These are phyloP conservation scores for Diprion similis DNA, from an alignment of 1,140 invertebrate genomes.

Conservation along the genomic window DNA sequence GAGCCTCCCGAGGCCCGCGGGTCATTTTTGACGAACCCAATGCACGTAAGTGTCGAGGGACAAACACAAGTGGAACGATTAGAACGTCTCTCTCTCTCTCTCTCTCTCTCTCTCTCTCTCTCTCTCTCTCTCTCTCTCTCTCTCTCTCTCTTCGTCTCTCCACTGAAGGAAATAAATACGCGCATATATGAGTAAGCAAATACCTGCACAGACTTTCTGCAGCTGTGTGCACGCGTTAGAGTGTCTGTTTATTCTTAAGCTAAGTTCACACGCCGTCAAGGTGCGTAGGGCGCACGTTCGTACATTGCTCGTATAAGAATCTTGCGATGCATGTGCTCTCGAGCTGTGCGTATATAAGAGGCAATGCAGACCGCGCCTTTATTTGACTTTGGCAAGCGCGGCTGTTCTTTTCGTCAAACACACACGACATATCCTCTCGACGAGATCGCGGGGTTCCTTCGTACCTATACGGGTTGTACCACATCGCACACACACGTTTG, in stretches of 20 bases:
- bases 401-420: constrained; percentile 1
- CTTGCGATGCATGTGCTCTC: background rate
- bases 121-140: background rate
- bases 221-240: too few relatives aligned
- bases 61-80: background rate
- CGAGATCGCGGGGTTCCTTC: too few relatives aligned
- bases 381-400: constrained; percentile 1
- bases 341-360: background rate
- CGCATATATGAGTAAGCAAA: too few relatives aligned
- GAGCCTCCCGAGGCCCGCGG: too few relatives aligned
- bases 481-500: too few relatives aligned
- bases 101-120: background rate
- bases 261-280: background rate
- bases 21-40: too few relatives aligned
- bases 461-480: too few relatives aligned
- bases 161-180: constrained; percentile 1
- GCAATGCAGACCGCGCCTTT: background rate
- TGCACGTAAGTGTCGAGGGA: too few relatives aligned
- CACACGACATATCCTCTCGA: background rate
- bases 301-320: background rate
- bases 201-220: too few relatives aligned
- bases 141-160: background rate
- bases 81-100: background rate
- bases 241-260: background rate
- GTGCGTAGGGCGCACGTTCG: background rate